Evolutionary conservation across 1,140 invertebrate species (phyloP).

Genomic region (Lasioglossum albipes): DNA sequence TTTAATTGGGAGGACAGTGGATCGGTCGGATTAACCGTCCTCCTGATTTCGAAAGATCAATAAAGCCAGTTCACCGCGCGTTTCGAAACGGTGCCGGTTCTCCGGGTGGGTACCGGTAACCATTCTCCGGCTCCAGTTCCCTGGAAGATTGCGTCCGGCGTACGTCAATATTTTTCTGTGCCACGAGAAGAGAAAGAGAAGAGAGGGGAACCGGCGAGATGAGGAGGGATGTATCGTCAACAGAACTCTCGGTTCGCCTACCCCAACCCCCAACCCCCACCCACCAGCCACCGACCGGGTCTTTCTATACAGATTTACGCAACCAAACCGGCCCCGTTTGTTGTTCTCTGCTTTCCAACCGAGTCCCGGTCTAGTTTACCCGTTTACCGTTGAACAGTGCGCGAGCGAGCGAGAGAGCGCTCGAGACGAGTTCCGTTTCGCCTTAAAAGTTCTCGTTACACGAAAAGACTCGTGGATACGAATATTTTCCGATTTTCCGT

Average conservation of each 20-base stretch:
- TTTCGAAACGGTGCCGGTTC: conserved; percentile 33
- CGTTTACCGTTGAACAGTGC: not conserved
- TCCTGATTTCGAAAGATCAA: conserved; percentile 58
- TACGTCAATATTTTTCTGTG: conserved; percentile 60
- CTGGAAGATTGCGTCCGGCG: conserved; percentile 53
- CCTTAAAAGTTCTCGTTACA: no score
- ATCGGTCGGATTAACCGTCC: conserved; percentile 55
- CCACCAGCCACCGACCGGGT: not conserved
- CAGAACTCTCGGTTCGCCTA: not conserved
- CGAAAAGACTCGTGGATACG: no score
- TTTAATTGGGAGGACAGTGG: conserved; percentile 59
- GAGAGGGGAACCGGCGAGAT: not conserved
- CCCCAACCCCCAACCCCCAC: no score
- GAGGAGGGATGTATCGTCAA: not conserved
- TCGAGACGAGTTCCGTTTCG: no score
- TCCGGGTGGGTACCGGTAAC: not conserved
- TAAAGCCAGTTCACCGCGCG: conserved; percentile 47
- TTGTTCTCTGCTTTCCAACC: not conserved
- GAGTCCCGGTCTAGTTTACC: no score
- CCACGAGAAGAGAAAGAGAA: conserved; percentile 8
- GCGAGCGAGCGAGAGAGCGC: no score
- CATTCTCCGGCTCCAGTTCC: conserved; percentile 9
- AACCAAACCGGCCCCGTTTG: not conserved
- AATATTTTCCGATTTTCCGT: no score
- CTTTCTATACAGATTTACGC: not conserved